These are phyloP conservation scores for Mechanitis messenoides DNA, from an alignment of 2,888 invertebrate species.

Conservation along the genomic window DNA sequence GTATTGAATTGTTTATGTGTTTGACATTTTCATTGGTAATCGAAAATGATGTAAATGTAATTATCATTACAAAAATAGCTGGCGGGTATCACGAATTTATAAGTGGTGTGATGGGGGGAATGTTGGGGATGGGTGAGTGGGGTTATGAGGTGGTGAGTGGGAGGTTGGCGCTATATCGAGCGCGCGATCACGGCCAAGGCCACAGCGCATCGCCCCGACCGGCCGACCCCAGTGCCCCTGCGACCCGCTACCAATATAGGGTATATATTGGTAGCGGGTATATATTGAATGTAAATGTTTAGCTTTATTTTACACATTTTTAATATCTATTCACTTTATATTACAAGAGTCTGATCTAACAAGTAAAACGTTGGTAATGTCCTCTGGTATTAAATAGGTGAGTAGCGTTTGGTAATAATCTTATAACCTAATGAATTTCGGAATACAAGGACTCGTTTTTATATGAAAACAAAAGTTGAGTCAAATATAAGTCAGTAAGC, in stretches of 20 bases:
- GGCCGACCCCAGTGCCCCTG: slow-evolving; percentile 35
- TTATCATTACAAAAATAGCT: slow-evolving; percentile 44
- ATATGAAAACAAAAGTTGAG: no score
- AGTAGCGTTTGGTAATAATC: no score
- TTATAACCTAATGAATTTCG: no score
- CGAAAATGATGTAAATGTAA: slow-evolving; percentile 33
- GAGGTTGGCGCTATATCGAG: slow-evolving; percentile 66
- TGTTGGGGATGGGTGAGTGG: slow-evolving; percentile 31
- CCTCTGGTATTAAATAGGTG: no score
- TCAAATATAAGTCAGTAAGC: no score
- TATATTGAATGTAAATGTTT: slow-evolving; percentile 21
- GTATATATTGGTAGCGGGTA: no score
- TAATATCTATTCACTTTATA: background rate
- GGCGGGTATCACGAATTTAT: slow-evolving; percentile 44
- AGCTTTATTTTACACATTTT: slow-evolving; percentile 12
- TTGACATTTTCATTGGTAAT: slow-evolving; percentile 6
- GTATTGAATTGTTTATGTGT: no score
- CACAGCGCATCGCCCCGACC: slow-evolving; percentile 47
- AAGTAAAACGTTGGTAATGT: no score
- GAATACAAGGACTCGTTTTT: no score
- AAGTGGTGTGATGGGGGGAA: slow-evolving; percentile 41
- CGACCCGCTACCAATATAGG: slow-evolving; percentile 20
- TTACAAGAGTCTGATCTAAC: no score
- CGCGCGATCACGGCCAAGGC: slow-evolving; percentile 75
- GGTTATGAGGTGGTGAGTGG: slow-evolving; percentile 29